These are phyloP conservation scores for Marronus borbonicus DNA, from an alignment of 2,888 invertebrate species.

Conservation along the genomic window DNA sequence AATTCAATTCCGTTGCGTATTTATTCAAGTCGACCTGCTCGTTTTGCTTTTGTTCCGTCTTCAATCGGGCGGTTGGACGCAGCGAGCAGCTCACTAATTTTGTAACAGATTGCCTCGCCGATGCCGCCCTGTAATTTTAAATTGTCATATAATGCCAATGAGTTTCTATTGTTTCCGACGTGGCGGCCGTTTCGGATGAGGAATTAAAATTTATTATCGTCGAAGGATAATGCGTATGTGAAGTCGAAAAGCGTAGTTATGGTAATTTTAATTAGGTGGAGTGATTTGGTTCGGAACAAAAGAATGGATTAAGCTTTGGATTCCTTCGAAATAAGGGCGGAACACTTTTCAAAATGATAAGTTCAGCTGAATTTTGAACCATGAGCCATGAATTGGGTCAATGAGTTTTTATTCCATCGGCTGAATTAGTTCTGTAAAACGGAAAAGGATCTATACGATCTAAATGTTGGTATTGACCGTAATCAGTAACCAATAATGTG, in stretches of 20 bases:
- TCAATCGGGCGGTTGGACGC: not conserved
- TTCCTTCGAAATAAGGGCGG: no score
- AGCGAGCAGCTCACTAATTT: conserved; percentile 42
- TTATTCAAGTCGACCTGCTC: not conserved
- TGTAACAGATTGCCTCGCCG: conserved; percentile 24
- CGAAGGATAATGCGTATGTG: not conserved
- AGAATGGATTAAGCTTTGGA: no score
- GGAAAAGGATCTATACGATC: no score
- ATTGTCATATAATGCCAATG: conserved; percentile 41
- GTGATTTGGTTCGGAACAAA: no score
- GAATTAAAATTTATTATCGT: conserved; percentile 15
- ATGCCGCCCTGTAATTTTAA: conserved; percentile 47
- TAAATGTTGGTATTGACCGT: no score
- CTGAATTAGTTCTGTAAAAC: no score
- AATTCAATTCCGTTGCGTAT: conserved; percentile 18
- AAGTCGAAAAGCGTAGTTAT: not conserved
- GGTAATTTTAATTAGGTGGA: conserved; percentile 6
- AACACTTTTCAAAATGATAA: no score
- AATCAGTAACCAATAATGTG: no score
- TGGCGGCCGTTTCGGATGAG: not conserved
- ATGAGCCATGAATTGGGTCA: no score
- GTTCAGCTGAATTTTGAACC: no score
- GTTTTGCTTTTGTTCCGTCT: conserved; percentile 9
- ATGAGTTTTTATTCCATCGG: no score
- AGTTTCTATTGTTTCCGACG: conserved; percentile 41